Percentiles rank a stretch among this genome's conserved stretches.
Evolutionary conservation across 2,888 invertebrate genomes (phyloP).

Genomic region (Isotomurus palustris): DNA sequence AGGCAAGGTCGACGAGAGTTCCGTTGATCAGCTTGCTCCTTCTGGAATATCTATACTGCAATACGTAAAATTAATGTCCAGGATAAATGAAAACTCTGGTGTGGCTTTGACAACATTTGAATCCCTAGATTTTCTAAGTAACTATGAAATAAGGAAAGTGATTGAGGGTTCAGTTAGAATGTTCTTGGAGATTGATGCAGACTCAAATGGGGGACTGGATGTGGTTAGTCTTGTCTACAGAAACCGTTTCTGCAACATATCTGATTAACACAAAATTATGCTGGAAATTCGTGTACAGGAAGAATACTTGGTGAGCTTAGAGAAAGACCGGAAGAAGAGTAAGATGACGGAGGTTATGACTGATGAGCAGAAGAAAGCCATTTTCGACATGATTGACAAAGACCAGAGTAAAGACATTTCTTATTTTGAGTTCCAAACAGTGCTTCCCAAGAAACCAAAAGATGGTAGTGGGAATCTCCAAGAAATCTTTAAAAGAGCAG

Average conservation of each 20-base stretch:
- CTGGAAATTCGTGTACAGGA: background rate
- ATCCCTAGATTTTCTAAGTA: slow-evolving; percentile 6
- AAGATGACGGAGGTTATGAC: slow-evolving; percentile 2
- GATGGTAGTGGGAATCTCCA: slow-evolving; percentile 7
- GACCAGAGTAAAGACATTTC: slow-evolving; percentile 19
- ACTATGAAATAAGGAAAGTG: slow-evolving; percentile 17
- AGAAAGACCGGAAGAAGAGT: no score
- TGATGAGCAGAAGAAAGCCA: slow-evolving; percentile 17
- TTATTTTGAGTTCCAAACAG: slow-evolving; percentile 25
- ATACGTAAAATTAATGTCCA: slow-evolving; percentile 4
- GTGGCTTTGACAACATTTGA: slow-evolving; percentile 15
- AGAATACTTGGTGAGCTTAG: slow-evolving; percentile 13
- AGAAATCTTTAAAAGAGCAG: slow-evolving; percentile 15
- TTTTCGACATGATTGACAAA: slow-evolving; percentile 19
- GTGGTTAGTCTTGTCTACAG: slow-evolving; percentile 5
- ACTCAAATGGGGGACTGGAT: slow-evolving; percentile 17
- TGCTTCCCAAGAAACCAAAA: slow-evolving; percentile 14
- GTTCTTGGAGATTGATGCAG: slow-evolving; percentile 22
- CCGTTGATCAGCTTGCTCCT: no score
- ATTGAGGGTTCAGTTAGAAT: slow-evolving; percentile 19
- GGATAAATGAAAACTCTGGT: slow-evolving; percentile 2
- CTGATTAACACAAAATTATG: background rate
- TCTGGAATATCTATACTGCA: slow-evolving; percentile 11
- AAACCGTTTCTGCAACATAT: background rate
- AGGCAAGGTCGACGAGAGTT: no score